Evolutionary conservation across 2,888 invertebrate species (phyloP), one percentile per base, ranked within the genome.

Genomic region (Gymnoscelis rufifasciata): DNA sequence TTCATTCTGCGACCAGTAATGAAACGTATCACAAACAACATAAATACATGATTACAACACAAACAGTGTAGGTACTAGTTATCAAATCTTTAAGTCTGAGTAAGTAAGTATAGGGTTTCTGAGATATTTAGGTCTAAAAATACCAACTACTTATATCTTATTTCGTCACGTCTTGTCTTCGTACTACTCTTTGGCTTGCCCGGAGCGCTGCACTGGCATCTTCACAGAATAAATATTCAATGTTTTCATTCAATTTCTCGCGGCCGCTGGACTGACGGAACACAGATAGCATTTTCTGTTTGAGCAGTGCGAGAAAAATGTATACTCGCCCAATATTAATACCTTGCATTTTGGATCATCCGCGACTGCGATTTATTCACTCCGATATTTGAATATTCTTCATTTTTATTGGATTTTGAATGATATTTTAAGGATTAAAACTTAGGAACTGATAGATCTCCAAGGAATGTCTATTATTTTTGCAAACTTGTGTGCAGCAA

Each of bases 221-320:
- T 70, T 70, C 76, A 71, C 73, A 72, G 73, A 80, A 79, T 79
- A 84, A 84, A 83, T 83, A 83, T 83, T 83, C 80, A 80, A 82
- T 84, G 80, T 83, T 83, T 83, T 83, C 78, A 81, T 84, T 84
- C 78, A 83, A 83, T 83, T 78, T 78, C 71, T 72, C 71, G 48
- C 48, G 51, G 51, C 54, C 38, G 35, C 42, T 54, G 43, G 38
- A 37, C 49, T 66, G 66, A 52, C 58, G 61, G 65, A 67, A 71
- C 66, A 69, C 62, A 67, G 69, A 67, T 69, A 68, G 47, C 56
- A 46, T 46, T 51, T n/a, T 44, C 52, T 59, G 41, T 56, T 57
- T 53, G 51, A 59, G 41, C 47, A 52, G 54, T 51, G 45, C 31
- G 43, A 52, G 54, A 47, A 51, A 52, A 52, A 46, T 52, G 35